These are phyloP conservation scores for Oxyteleia sp. DNA, from an alignment of 2,888 invertebrate species.

Conservation along the genomic window DNA sequence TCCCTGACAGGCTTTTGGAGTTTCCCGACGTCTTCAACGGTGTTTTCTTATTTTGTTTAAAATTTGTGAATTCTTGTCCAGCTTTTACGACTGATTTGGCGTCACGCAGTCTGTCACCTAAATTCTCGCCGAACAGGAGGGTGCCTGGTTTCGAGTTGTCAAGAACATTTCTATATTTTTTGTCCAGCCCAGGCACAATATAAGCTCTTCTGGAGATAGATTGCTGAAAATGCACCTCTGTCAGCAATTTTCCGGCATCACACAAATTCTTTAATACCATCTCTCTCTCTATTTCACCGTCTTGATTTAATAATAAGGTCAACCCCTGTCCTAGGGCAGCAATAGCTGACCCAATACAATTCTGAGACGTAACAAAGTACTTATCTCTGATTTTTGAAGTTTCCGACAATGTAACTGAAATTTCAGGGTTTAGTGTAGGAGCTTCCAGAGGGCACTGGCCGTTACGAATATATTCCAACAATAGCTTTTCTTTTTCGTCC, in stretches of 20 bases:
- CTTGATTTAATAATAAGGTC: neutral
- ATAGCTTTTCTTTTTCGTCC: slow-evolving; percentile 2
- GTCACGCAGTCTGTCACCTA: neutral
- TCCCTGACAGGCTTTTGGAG: neutral
- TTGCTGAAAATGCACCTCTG: neutral
- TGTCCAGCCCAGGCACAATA: neutral
- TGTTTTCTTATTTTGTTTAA: neutral
- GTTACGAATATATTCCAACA: neutral
- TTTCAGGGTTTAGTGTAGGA: slow-evolving; percentile 17
- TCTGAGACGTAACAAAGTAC: neutral
- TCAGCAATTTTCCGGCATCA: slow-evolving; percentile 9
- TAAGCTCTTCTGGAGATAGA: neutral
- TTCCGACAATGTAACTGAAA: neutral
- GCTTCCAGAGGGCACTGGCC: slow-evolving; percentile 7
- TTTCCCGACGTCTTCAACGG: neutral
- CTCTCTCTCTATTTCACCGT: neutral
- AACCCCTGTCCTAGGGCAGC: slow-evolving; percentile 8
- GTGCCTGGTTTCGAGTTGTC: neutral
- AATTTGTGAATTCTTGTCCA: slow-evolving; percentile 15
- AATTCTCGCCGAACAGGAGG: slow-evolving; percentile 1
- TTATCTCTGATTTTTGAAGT: slow-evolving; percentile 18
- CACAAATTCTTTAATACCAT: neutral
- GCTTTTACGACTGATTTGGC: slow-evolving; percentile 11
- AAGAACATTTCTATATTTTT: slow-evolving; percentile 15
- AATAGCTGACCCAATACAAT: slow-evolving; percentile 6